Evolutionary conservation across 2,797 vertebrate species (phyloP), one percentile per base, ranked within the genome.

Genomic region (Sphenopsis melanotis): DNA sequence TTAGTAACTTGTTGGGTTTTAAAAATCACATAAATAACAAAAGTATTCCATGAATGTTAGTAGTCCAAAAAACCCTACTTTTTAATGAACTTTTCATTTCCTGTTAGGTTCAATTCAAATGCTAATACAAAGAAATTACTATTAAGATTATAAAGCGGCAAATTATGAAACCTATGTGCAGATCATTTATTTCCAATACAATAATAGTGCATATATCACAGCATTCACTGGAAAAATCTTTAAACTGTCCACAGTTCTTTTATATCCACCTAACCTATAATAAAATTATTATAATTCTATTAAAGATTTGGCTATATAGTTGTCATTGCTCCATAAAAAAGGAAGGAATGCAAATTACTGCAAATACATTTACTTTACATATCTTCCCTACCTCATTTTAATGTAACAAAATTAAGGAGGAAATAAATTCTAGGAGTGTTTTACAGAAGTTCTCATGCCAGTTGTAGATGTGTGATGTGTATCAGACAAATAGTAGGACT

Each of bases 191-290:
- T 72, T 75, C 29, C 13, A 72, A 37, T 53, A 83, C 24, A 86
- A 53, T 53, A 60, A 44, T 12, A 81, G 26, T 0, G 0, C 23
- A 86, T 18, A 19, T n/a, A 69, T 44, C 34, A 75, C 23, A 78
- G 29, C 11, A 69, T 86, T 71, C 39, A 83, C 30, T 82, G 29
- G 22, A 87, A 91, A 94, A 64, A 56, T 23, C 19, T 44, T 84
- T 64, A 37, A 86, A 42, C 15, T 36, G 69, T 15, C n/a, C 4
- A 24, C 12, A 15, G 70, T 47, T 56, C 5, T 50, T 69, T 69
- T 27, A 52, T 17, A 84, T 17, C 19, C 24, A 72, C 27, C 52
- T 63, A 69, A 65, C 16, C 20, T 59, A 63, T 29, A 88, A 52
- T 36, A 74, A 94, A 60, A 52, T 3, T 0, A 20, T 79, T n/a